phyloP scores from a whole-genome alignment of 1,140 invertebrate species.

The Drosophila murphyi region DNA sequence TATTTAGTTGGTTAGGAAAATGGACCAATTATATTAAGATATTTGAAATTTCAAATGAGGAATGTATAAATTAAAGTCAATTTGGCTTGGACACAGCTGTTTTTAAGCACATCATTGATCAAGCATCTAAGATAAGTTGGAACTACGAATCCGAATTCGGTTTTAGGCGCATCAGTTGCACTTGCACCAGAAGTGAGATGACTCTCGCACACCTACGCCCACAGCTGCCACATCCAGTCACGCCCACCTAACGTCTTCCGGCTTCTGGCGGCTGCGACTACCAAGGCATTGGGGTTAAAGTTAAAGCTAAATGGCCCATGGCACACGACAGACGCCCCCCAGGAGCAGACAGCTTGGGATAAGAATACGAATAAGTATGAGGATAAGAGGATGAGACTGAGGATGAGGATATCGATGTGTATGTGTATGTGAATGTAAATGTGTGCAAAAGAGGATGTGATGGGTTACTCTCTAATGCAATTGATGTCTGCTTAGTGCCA shows the following conservation, averaged over 20 bases:
- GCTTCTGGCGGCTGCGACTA: constrained; percentile 21
- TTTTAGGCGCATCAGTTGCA: constrained; percentile 4
- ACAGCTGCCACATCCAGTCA: constrained; percentile 2
- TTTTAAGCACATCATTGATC: not conserved
- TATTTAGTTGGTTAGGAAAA: too few relatives aligned
- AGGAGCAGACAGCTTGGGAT: constrained; percentile 1
- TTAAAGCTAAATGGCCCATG: constrained; percentile 73
- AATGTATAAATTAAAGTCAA: too few relatives aligned
- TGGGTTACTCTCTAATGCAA: constrained; percentile 37
- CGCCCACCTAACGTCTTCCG: constrained; percentile 6
- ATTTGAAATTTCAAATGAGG: too few relatives aligned
- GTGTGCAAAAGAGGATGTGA: constrained; percentile 2
- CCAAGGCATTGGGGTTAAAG: constrained; percentile 43
- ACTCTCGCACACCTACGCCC: too few relatives aligned
- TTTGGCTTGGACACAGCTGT: too few relatives aligned
- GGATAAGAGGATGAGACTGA: not conserved
- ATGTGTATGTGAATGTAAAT: constrained; percentile 3
- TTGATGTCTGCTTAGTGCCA: constrained; percentile 35
- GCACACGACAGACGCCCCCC: constrained; percentile 45
- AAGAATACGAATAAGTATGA: not conserved
- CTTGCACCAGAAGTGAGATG: too few relatives aligned
- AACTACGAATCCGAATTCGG: not conserved
- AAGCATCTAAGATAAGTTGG: too few relatives aligned
- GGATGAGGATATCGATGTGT: not conserved
- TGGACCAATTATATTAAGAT: too few relatives aligned